Percentiles rank a stretch among this genome's conserved stretches.
These are phyloP conservation scores for Lordiphosa andalusiaca DNA, from an alignment of 2,888 invertebrate species.

Conservation along the genomic window DNA sequence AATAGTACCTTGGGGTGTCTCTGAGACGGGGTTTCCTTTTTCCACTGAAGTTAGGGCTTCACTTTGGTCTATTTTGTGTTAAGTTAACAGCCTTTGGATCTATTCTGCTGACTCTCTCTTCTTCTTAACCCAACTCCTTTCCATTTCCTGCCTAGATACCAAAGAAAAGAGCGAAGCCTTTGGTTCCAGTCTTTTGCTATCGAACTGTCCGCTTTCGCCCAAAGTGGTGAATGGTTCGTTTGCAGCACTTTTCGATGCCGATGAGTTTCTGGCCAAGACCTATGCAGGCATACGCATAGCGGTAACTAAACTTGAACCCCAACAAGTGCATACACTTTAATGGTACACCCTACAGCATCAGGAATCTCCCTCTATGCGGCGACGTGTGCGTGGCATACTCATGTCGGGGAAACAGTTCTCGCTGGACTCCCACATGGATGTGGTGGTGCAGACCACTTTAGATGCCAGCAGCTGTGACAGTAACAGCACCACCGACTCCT, in stretches of 20 bases:
- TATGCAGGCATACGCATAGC: slow-evolving; percentile 80
- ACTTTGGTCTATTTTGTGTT: too few relatives aligned
- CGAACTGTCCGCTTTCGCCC: slow-evolving; percentile 97
- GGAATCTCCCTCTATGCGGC: slow-evolving; percentile 87
- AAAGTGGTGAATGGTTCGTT: slow-evolving; percentile 97
- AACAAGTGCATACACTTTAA: too few relatives aligned
- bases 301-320: slow-evolving; percentile 56
- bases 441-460: slow-evolving; percentile 86
- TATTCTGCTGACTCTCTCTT: too few relatives aligned
- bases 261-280: slow-evolving; percentile 80
- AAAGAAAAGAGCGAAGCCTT: slow-evolving; percentile 92
- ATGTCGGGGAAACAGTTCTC: slow-evolving; percentile 96
- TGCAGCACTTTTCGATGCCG: slow-evolving; percentile 91
- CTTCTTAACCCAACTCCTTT: too few relatives aligned
- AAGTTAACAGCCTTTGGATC: too few relatives aligned
- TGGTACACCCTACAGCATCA: slow-evolving; percentile 68
- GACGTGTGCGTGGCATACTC: slow-evolving; percentile 91
- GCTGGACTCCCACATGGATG: slow-evolving; percentile 93
- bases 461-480: slow-evolving; percentile 80
- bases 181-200: slow-evolving; percentile 94
- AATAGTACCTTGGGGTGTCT: too few relatives aligned
- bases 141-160: slow-evolving; percentile 83
- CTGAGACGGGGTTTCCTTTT: too few relatives aligned
- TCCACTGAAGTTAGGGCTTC: too few relatives aligned
- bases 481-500: slow-evolving; percentile 43